These are phyloP conservation scores for Tolmerus cingulatus DNA, from an alignment of 2,888 invertebrate genomes.

Conservation along the genomic window DNA sequence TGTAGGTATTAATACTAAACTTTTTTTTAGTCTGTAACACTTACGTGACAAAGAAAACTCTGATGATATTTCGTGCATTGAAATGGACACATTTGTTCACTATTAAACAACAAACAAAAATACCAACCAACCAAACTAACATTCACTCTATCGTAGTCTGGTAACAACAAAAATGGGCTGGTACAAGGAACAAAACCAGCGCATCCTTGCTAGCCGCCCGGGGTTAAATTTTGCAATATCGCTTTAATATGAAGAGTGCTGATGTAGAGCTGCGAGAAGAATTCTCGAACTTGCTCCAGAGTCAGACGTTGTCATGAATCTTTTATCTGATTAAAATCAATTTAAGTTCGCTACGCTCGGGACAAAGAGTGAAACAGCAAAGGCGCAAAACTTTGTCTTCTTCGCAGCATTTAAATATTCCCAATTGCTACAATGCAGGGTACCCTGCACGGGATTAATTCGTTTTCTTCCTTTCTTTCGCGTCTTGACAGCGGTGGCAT, in stretches of 20 bases:
- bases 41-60: not conserved
- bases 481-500: not conserved
- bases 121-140: not conserved
- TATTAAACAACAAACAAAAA: not conserved
- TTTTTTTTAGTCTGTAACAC: not conserved
- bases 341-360: not conserved
- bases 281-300: not conserved
- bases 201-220: not conserved
- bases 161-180: not conserved
- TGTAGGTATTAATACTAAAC: no score
- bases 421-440: not conserved
- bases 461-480: not conserved
- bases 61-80: not conserved
- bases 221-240: not conserved
- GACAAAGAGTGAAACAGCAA: not conserved
- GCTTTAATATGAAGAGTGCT: not conserved
- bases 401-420: not conserved
- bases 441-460: not conserved
- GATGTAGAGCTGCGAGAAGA: not conserved
- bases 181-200: not conserved
- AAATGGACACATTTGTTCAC: not conserved
- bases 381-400: not conserved
- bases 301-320: conserved; percentile 6
- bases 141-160: no score
- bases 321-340: conserved; percentile 30